Conservation (phyloP, 2,797 vertebrate genomes). For the Esox lucius region DNA sequence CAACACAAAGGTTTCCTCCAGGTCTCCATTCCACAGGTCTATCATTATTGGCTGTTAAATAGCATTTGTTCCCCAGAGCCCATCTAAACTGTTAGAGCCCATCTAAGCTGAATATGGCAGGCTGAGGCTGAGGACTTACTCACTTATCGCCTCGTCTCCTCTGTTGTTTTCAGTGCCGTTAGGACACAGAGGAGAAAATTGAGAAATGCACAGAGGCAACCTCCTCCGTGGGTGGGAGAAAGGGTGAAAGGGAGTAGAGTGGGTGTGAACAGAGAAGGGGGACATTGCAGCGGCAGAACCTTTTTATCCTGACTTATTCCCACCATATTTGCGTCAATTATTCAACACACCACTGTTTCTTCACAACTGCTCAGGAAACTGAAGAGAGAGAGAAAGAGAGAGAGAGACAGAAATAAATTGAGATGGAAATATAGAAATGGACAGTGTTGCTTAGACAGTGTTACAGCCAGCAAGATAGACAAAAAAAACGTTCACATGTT, state of each 20-base stretch:
- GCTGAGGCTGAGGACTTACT: neutral
- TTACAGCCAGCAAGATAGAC: neutral
- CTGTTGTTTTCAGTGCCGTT: constrained; percentile 14
- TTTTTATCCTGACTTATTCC: neutral
- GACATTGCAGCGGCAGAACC: neutral
- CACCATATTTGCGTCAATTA: neutral
- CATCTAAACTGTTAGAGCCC: neutral
- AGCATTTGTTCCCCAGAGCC: neutral
- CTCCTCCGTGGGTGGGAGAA: neutral
- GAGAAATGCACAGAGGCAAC: neutral
- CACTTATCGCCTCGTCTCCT: constrained; percentile 4
- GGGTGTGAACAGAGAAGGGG: neutral
- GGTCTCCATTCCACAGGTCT: neutral
- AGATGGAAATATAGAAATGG: neutral
- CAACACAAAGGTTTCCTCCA: constrained; percentile 6
- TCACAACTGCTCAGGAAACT: neutral
- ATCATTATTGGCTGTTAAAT: constrained; percentile 5
- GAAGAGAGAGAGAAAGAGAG: neutral
- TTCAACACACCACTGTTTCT: neutral
- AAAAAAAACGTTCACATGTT: too few relatives aligned
- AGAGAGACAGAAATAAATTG: neutral
- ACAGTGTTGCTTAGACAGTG: neutral
- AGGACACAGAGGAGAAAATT: constrained; percentile 3
- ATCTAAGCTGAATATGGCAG: constrained; percentile 3
- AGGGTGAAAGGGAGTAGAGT: neutral